Evolutionary conservation across 2,888 invertebrate genomes (phyloP).

Genomic region (Hydrotaea cyrtoneurina): DNA sequence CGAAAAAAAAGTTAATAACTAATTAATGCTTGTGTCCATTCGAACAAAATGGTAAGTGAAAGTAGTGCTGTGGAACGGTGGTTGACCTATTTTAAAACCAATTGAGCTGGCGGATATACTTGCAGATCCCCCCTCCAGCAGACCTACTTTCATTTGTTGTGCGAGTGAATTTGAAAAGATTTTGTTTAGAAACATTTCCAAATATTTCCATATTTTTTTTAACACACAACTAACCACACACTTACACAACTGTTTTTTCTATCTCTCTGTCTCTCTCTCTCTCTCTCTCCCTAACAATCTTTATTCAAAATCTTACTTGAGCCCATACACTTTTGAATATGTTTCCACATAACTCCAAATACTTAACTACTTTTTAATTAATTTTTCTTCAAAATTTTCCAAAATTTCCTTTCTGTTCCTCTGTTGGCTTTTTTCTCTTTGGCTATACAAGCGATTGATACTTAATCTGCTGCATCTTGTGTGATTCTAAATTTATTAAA

Average conservation of each 20-base stretch:
- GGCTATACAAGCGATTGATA: constrained; percentile 17
- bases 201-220: neutral
- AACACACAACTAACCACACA: constrained; percentile 11
- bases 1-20: constrained; percentile 43
- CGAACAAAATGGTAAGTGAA: neutral
- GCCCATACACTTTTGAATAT: neutral
- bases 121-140: neutral
- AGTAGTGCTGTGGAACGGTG: neutral
- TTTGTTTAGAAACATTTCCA: neutral
- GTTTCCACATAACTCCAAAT: neutral
- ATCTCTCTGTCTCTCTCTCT: constrained; percentile 1
- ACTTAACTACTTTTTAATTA: neutral
- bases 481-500: neutral
- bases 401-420: neutral
- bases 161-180: neutral
- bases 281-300: neutral
- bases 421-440: constrained; percentile 21
- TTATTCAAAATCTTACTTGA: neutral
- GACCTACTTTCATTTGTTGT: too few species aligned
- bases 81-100: too few species aligned
- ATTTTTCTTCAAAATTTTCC: constrained; percentile 18
- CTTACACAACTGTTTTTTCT: neutral
- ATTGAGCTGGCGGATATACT: too few species aligned
- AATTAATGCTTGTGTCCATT: constrained; percentile 1
- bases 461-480: constrained; percentile 15